Conservation (phyloP, 2,113 vertebrate species). For the Phoenicopterus ruber region DNA sequence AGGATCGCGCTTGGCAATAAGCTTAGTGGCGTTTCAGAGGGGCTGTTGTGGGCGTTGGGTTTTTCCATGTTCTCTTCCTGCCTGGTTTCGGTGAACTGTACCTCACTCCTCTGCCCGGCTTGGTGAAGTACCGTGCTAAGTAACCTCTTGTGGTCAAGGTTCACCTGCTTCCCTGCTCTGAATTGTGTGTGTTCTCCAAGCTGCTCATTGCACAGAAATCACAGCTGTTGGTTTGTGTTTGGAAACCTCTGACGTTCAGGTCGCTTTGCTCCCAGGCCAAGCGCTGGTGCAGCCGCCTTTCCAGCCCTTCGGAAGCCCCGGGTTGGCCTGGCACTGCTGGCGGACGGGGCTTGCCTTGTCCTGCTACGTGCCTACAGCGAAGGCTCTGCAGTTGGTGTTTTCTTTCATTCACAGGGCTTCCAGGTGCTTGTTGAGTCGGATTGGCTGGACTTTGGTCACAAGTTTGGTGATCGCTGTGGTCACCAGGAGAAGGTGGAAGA, state of each 20-base stretch:
- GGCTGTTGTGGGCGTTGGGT: not conserved
- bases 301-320: not conserved
- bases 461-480: constrained; percentile 97
- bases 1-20: not conserved
- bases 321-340: not conserved
- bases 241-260: not conserved
- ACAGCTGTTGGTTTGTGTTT: not conserved
- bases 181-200: not conserved
- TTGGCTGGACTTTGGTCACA: constrained; percentile 97
- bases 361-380: fast-evolving
- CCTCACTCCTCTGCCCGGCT: not conserved
- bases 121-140: not conserved
- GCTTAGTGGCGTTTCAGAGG: not conserved
- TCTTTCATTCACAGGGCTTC: constrained; percentile 81
- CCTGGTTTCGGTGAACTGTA: not conserved
- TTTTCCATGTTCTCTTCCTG: not conserved
- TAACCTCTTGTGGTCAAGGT: not conserved
- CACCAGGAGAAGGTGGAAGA: constrained; percentile 95
- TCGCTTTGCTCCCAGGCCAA: not conserved
- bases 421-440: constrained; percentile 96
- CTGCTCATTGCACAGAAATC: not conserved
- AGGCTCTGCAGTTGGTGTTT: not conserved
- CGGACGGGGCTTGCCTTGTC: not conserved
- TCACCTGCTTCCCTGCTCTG: not conserved
- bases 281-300: not conserved